Percentiles rank a stretch among this genome's conserved stretches.
Conservation (phyloP, 2,113 vertebrate species). For the Centrocercus urophasianus region DNA sequence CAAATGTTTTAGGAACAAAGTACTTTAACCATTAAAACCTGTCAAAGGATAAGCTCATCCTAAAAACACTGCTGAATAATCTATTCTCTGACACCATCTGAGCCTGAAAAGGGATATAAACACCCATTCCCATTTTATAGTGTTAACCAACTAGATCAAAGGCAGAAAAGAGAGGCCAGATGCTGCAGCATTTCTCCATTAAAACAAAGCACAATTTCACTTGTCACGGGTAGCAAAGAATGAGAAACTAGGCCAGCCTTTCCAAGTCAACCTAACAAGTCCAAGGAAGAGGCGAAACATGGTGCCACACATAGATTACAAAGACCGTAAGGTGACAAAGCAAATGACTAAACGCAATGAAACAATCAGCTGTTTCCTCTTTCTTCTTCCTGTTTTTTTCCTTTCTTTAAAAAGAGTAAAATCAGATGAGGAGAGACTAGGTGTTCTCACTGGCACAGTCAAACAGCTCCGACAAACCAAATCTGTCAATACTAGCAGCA, state of each 20-base stretch:
- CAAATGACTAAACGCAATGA: background rate
- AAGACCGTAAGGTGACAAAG: background rate
- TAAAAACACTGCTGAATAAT: background rate
- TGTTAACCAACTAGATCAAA: background rate
- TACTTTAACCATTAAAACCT: background rate
- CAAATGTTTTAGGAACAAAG: background rate
- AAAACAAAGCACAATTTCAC: background rate
- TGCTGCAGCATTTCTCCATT: background rate
- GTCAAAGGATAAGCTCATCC: background rate
- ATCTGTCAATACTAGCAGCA: background rate
- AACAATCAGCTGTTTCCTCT: background rate
- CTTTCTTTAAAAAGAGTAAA: background rate
- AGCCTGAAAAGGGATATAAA: background rate
- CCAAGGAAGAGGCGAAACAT: background rate
- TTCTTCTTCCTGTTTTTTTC: background rate
- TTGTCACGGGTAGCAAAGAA: background rate
- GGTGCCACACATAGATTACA: background rate
- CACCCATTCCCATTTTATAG: background rate
- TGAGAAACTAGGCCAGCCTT: background rate
- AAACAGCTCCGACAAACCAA: background rate
- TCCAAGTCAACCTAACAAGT: background rate
- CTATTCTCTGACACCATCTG: background rate
- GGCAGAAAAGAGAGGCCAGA: background rate
- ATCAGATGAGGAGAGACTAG: background rate
- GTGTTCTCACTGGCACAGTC: too few species aligned